Evolutionary conservation across 2,113 vertebrate genomes (phyloP), one percentile per base, ranked within the genome.

Genomic region (Gallinago media): DNA sequence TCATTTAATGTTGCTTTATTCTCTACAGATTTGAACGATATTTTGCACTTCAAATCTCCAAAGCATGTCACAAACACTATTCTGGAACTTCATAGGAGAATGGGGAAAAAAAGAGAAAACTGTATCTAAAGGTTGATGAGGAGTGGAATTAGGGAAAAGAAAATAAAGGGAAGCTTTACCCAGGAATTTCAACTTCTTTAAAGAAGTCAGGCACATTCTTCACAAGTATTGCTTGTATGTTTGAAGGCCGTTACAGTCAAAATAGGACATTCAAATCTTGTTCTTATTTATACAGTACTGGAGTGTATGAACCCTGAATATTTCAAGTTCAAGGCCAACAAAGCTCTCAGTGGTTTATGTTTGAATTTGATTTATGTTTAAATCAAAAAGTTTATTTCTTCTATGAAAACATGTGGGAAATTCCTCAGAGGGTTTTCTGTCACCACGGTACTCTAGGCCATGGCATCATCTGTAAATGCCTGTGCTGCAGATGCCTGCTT

Each of bases 341-440:
- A 67, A 83, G 5, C 38, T 83, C 32, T 85, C 56, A 62, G 82
- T 63, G 22, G 32, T 88, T 92, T 89, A 63, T 73, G 52, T 83
- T 62, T 95, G 25, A 85, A 73, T 86, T 81, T 96, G 55, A 88
- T 95, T 89, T 93, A 77, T 36, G 21, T 71, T 63, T 40, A 76
- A n/a, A 93, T 88, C 38, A 63, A 91, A 79, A 82, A 27, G 58
- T 79, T 93, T 76, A 70, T 85, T 93, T 94, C 62, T 85, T 54
- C 42, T 77, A 13, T 83, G 20, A 85, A 75, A 70, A 50, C 13
- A 76, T 0, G 3, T 27, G 27, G 66, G 49, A 70, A 8, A 3
- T 84, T 95, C 79, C 71, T 92, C 67, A 70, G 78, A 70, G 49
- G 15, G 9, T 56, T 96, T 88, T 56, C 29, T 77, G 46, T 40